A percentile compares a stretch with the other conserved stretches of the same genome.
phyloP scores from a whole-genome alignment of 2,888 invertebrate species.

The Sepiola atlantica region DNA sequence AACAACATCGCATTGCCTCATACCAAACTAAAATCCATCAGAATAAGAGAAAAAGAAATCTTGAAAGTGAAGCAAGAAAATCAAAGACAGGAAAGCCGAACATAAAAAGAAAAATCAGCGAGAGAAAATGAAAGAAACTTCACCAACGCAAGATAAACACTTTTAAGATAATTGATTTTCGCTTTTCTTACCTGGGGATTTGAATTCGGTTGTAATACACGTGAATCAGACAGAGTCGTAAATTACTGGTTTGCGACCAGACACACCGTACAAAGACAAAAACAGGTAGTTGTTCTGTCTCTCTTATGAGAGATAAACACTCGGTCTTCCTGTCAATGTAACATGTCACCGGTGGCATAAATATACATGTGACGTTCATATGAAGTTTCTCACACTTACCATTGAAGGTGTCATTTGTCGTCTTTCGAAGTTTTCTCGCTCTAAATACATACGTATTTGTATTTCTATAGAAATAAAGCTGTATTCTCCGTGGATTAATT shows the following conservation, averaged over 20 bases:
- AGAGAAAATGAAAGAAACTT: not conserved
- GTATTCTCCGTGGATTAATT: too few relatives aligned
- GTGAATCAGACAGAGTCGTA: not conserved
- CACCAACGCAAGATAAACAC: not conserved
- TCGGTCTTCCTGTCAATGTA: not conserved
- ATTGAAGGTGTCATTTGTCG: too few relatives aligned
- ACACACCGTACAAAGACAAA: not conserved
- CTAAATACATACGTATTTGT: too few relatives aligned
- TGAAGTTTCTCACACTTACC: not conserved
- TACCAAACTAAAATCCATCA: too few relatives aligned
- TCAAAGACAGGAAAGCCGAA: not conserved
- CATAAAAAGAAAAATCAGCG: not conserved
- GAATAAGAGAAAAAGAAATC: not conserved
- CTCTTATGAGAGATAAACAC: not conserved
- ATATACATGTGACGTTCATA: not conserved
- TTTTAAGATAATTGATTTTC: not conserved
- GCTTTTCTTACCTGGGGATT: constrained; percentile 2
- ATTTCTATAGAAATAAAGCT: too few relatives aligned
- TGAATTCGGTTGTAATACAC: not conserved
- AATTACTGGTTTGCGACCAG: not conserved
- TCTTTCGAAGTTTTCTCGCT: too few relatives aligned
- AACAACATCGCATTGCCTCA: not conserved
- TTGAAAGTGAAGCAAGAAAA: not conserved
- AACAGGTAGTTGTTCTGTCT: not conserved
- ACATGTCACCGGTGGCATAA: not conserved